A percentile compares a stretch with the other conserved stretches of the same genome.
phyloP scores from a whole-genome alignment of 2,113 vertebrate species.

The Datnioides undecimradiatus region DNA sequence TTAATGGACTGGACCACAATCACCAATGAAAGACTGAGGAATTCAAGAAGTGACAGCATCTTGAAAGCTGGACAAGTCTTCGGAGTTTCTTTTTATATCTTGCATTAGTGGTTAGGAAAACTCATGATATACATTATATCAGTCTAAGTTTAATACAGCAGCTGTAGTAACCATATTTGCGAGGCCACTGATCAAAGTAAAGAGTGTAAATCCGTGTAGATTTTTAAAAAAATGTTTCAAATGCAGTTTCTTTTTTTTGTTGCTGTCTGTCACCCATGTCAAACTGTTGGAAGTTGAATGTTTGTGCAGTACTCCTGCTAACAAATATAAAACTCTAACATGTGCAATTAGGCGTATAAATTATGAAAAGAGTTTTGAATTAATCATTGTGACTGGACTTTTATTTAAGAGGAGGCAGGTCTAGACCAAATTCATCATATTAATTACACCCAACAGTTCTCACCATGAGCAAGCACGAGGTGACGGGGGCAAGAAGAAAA shows the following conservation, averaged over 20 bases:
- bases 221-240: no score
- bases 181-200: not conserved
- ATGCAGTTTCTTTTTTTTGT: not conserved
- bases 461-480: no score
- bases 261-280: not conserved
- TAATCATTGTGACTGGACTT: no score
- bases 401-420: no score
- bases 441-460: no score
- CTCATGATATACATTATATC: not conserved
- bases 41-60: not conserved
- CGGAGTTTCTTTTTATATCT: not conserved
- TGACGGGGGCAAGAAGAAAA: no score
- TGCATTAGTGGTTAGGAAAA: not conserved
- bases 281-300: not conserved
- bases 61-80: not conserved
- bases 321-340: not conserved
- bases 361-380: no score
- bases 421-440: no score
- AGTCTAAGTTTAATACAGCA: not conserved
- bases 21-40: not conserved
- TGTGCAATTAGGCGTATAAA: not conserved
- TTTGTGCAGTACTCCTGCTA: not conserved
- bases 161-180: not conserved
- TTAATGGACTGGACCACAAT: not conserved
- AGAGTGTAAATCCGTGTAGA: not conserved